Percentiles rank a stretch among this genome's conserved stretches.
These are phyloP conservation scores for Slavum lentiscoides DNA, from an alignment of 2,888 invertebrate species.

Conservation along the genomic window DNA sequence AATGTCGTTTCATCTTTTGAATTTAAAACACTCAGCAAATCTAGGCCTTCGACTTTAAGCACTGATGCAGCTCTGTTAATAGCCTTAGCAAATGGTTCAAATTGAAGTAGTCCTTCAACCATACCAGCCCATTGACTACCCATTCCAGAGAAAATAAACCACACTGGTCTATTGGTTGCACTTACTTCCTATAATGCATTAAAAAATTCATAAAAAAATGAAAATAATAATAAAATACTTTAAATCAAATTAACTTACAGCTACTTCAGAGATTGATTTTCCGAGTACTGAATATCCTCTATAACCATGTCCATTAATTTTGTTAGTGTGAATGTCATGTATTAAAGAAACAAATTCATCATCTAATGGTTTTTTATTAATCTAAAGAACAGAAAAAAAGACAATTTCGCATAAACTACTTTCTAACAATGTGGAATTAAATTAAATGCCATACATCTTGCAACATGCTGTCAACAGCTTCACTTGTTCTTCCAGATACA, in stretches of 20 bases:
- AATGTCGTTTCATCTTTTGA: constrained; percentile 77
- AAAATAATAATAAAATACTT: constrained; percentile 1
- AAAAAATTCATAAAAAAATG: background rate
- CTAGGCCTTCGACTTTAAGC: constrained; percentile 77
- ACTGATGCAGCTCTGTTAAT: constrained; percentile 73
- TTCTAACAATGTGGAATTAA: background rate
- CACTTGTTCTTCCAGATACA: constrained; percentile 84
- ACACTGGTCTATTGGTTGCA: constrained; percentile 69
- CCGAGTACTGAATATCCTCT: constrained; percentile 80
- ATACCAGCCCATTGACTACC: constrained; percentile 97
- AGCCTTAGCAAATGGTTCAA: constrained; percentile 80
- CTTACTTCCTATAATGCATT: constrained; percentile 20
- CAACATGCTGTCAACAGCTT: constrained; percentile 72
- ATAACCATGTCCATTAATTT: constrained; percentile 75
- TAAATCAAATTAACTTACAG: constrained; percentile 58
- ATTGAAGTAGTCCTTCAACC: constrained; percentile 81
- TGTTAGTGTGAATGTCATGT: constrained; percentile 72
- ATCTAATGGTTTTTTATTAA: constrained; percentile 66
- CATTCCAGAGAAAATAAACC: constrained; percentile 98
- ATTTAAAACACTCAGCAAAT: constrained; percentile 79
- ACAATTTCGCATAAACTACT: background rate
- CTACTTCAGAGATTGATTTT: constrained; percentile 62
- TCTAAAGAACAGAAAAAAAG: constrained; percentile 53
- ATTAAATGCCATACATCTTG: constrained; percentile 62
- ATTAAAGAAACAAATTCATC: constrained; percentile 77